Evolutionary conservation across 53 echinoderm and acorn worm species (phyloP).

Genomic region (Holothuria leucospilota): DNA sequence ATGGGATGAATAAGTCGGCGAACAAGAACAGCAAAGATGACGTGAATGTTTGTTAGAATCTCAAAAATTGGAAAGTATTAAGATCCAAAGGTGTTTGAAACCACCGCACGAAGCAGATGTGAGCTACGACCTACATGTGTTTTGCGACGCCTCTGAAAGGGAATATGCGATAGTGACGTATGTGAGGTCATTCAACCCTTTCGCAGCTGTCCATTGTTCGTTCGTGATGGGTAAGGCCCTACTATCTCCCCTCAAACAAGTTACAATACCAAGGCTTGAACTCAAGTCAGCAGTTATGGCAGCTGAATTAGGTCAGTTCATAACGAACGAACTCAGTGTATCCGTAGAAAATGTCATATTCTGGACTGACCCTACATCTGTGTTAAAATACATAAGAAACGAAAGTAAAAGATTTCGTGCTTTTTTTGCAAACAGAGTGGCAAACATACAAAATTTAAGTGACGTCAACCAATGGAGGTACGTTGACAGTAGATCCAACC

Average conservation of each 20-base stretch:
- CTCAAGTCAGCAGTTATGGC: conserved; percentile 66
- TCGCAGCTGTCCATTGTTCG: conserved; percentile 13
- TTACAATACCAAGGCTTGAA: conserved; percentile 66
- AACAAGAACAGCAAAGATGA: no score
- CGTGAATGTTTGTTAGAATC: no score
- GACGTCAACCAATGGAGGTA: conserved; percentile 56
- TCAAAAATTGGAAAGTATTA: no score
- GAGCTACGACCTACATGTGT: no score
- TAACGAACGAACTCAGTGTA: conserved; percentile 40
- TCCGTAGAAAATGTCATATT: conserved; percentile 14
- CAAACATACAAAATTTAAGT: conserved; percentile 42
- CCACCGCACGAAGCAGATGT: no score
- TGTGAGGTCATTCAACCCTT: conserved; percentile 3
- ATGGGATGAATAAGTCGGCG: no score
- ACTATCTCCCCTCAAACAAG: conserved; percentile 52
- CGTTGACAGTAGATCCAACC: conserved; percentile 47
- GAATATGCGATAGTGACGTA: no score
- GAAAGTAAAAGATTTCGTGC: conserved; percentile 49
- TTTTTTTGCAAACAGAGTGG: conserved; percentile 66
- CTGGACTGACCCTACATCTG: conserved; percentile 74
- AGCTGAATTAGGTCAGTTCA: no score
- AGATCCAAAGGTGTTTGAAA: no score
- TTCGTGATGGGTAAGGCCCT: conserved; percentile 62
- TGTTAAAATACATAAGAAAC: no score
- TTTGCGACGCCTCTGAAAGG: no score